These are phyloP conservation scores for Chrysolina haemoptera DNA, from an alignment of 2,888 invertebrate species.

Conservation along the genomic window DNA sequence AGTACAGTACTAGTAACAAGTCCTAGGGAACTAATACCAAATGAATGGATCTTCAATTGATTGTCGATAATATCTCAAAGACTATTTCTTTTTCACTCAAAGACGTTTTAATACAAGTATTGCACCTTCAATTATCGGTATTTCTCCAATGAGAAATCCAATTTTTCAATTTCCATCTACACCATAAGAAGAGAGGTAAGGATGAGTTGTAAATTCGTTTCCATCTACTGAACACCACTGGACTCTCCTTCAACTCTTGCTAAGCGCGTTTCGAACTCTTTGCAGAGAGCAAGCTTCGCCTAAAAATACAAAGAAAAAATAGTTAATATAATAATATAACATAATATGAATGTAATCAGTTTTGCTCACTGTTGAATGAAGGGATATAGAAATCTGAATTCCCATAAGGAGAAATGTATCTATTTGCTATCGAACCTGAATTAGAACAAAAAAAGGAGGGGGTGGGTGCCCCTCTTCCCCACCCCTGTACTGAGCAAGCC, in stretches of 20 bases:
- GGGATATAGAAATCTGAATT: no score
- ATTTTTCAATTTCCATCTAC: slow-evolving; percentile 12
- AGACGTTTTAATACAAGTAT: slow-evolving; percentile 48
- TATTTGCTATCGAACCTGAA: no score
- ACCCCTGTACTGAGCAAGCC: no score
- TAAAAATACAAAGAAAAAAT: slow-evolving; percentile 48
- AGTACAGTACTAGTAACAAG: slow-evolving; percentile 55
- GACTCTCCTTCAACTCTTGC: slow-evolving; percentile 66
- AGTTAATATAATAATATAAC: no score
- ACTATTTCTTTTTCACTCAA: slow-evolving; percentile 39
- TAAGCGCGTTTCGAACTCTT: slow-evolving; percentile 68
- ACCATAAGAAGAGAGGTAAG: slow-evolving; percentile 25
- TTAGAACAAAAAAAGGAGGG: no score
- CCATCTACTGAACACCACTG: slow-evolving; percentile 53
- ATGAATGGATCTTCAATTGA: slow-evolving; percentile 52
- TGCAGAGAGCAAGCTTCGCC: slow-evolving; percentile 66
- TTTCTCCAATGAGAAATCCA: neutral
- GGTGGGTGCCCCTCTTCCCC: no score
- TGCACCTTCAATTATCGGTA: slow-evolving; percentile 42
- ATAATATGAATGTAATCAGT: no score
- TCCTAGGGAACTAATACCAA: slow-evolving; percentile 52
- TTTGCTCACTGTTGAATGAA: no score
- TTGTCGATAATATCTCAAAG: slow-evolving; percentile 58
- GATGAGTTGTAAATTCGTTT: slow-evolving; percentile 35
- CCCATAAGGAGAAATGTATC: no score